A percentile compares a stretch with the other conserved stretches of the same genome.
Evolutionary conservation across 2,888 invertebrate genomes (phyloP).

Genomic region (Agriopis aurantiaria): DNA sequence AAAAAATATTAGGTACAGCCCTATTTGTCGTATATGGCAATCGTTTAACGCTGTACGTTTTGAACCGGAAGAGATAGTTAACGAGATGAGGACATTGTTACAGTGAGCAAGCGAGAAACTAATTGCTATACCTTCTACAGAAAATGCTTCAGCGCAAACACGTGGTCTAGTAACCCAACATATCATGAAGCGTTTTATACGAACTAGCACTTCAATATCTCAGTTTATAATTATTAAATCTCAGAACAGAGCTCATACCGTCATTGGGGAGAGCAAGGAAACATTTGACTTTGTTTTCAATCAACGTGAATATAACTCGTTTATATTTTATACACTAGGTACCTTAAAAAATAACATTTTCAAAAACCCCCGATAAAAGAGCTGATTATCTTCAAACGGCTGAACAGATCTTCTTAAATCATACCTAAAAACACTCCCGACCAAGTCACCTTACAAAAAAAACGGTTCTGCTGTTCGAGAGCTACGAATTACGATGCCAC

Average conservation of each 20-base stretch:
- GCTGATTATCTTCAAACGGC: too few relatives aligned
- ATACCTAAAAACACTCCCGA: too few relatives aligned
- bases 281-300: neutral
- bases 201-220: neutral
- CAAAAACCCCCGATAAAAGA: too few relatives aligned
- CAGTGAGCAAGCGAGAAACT: neutral
- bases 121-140: neutral
- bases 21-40: slow-evolving; percentile 37
- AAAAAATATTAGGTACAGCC: neutral
- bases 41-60: slow-evolving; percentile 53
- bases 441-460: too few relatives aligned
- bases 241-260: neutral
- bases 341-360: too few relatives aligned
- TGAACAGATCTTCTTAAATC: too few relatives aligned
- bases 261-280: neutral
- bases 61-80: slow-evolving; percentile 69
- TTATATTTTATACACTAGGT: too few relatives aligned
- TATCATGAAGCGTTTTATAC: neutral
- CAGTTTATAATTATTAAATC: neutral
- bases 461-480: too few relatives aligned
- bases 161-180: neutral
- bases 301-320: too few relatives aligned
- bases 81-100: slow-evolving; percentile 54
- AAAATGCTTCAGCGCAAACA: neutral
- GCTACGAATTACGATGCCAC: too few relatives aligned